Evolutionary conservation across 2,797 vertebrate genomes (phyloP).

Genomic region (Champsocephalus esox): DNA sequence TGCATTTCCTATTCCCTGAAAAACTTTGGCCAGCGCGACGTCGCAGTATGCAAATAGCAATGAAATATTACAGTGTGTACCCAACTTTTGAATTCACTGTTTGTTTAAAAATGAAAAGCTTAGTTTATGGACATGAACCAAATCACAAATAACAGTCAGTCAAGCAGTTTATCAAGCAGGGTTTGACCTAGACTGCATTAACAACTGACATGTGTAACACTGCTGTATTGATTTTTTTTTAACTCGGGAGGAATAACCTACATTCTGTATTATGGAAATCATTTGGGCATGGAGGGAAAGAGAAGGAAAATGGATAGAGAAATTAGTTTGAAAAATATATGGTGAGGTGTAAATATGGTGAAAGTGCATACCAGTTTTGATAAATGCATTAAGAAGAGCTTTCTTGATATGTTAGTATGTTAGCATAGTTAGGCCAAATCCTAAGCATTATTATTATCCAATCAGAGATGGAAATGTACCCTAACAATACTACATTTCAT

Average conservation of each 20-base stretch:
- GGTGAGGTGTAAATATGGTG: constrained; percentile 8
- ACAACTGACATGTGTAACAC: constrained; percentile 30
- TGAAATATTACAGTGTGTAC: not conserved
- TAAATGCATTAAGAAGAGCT: not conserved
- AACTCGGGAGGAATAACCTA: constrained; percentile 22
- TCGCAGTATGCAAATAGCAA: not conserved
- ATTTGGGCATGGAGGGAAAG: constrained; percentile 1
- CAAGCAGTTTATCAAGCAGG: constrained; percentile 2
- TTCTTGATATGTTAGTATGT: not conserved
- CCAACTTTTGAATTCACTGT: not conserved
- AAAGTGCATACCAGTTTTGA: constrained; percentile 7
- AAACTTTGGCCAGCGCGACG: constrained; percentile 4
- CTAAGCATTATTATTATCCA: not conserved
- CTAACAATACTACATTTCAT: not conserved
- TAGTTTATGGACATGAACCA: not conserved
- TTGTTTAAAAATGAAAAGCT: not conserved
- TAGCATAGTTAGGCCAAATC: no score
- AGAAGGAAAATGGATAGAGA: constrained; percentile 18
- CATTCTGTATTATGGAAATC: constrained; percentile 39
- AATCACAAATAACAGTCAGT: not conserved
- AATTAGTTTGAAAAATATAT: constrained; percentile 6
- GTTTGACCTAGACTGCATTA: constrained; percentile 27
- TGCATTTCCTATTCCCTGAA: constrained; percentile 10
- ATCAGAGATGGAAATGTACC: not conserved
- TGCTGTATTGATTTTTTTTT: constrained; percentile 39